Conservation (phyloP, 2,113 vertebrate genomes). For the Ibidorhyncha struthersii region DNA sequence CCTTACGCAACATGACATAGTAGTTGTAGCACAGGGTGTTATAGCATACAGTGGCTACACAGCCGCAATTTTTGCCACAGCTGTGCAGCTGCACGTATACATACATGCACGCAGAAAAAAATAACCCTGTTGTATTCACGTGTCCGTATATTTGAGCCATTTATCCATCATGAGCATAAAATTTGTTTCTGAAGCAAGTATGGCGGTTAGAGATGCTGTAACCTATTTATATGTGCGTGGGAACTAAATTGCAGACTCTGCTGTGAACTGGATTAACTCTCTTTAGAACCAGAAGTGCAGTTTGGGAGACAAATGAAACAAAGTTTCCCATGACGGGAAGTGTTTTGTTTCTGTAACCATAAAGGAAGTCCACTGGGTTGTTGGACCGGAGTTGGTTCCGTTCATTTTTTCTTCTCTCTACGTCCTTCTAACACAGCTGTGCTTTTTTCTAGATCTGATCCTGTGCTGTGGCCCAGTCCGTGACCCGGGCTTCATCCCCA, state of each 20-base stretch:
- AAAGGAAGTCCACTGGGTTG: background rate
- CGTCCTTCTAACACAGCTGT: background rate
- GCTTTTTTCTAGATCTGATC: background rate
- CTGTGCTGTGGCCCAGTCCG: background rate
- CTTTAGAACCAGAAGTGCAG: background rate
- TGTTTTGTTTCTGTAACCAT: background rate
- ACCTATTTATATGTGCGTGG: background rate
- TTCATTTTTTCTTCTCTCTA: background rate
- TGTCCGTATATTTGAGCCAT: background rate
- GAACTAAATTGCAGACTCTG: background rate
- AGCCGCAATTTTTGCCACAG: background rate
- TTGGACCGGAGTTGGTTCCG: background rate
- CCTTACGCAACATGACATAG: background rate
- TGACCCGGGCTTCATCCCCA: background rate
- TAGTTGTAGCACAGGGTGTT: background rate
- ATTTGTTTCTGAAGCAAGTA: background rate
- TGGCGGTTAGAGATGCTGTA: background rate
- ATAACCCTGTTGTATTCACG: rapidly evolving
- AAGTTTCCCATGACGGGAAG: background rate
- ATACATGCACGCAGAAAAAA: background rate
- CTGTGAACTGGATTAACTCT: background rate
- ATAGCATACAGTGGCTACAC: background rate
- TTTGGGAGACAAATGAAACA: background rate
- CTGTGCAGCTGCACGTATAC: background rate
- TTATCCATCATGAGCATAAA: background rate